Percentiles rank a stretch among this genome's conserved stretches.
These are phyloP conservation scores for Acanthornis magna DNA, from an alignment of 2,797 vertebrate species.

Conservation along the genomic window DNA sequence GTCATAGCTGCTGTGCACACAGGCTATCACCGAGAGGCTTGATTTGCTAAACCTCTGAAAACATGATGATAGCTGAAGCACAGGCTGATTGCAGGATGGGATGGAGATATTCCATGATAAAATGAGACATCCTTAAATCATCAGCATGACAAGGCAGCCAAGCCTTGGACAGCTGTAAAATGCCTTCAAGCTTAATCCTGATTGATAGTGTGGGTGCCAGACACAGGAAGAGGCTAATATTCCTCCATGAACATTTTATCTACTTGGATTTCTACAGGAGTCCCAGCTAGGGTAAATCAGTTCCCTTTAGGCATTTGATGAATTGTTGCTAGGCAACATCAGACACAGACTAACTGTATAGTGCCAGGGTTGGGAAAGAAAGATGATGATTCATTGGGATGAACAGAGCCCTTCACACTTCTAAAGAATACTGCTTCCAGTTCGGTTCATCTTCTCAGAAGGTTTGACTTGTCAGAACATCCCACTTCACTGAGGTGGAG, in stretches of 20 bases:
- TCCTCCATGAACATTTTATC: not conserved
- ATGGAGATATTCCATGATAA: not conserved
- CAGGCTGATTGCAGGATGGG: not conserved
- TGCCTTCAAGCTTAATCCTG: not conserved
- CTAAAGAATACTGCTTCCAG: slow-evolving; percentile 2
- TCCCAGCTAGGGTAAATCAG: not conserved
- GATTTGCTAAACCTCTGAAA: not conserved
- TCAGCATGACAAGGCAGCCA: not conserved
- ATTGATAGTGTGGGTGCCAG: not conserved
- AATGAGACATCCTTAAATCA: slow-evolving; percentile 1
- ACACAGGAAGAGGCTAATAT: slow-evolving; percentile 4
- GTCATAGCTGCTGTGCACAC: not conserved
- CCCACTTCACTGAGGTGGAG: not conserved
- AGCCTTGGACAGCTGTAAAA: slow-evolving; percentile 4
- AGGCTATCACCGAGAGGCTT: not conserved
- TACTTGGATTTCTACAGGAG: not conserved
- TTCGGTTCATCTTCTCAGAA: not conserved
- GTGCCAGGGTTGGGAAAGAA: not conserved
- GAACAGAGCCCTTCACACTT: slow-evolving; percentile 22
- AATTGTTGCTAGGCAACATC: slow-evolving; percentile 29
- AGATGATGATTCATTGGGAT: slow-evolving; percentile 30
- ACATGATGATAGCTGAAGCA: not conserved
- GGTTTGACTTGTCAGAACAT: slow-evolving; percentile 21
- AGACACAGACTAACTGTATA: slow-evolving; percentile 9
- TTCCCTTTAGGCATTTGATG: not conserved